Conservation (phyloP, 2,797 vertebrate species). For the Micropoecilia bifurca region DNA sequence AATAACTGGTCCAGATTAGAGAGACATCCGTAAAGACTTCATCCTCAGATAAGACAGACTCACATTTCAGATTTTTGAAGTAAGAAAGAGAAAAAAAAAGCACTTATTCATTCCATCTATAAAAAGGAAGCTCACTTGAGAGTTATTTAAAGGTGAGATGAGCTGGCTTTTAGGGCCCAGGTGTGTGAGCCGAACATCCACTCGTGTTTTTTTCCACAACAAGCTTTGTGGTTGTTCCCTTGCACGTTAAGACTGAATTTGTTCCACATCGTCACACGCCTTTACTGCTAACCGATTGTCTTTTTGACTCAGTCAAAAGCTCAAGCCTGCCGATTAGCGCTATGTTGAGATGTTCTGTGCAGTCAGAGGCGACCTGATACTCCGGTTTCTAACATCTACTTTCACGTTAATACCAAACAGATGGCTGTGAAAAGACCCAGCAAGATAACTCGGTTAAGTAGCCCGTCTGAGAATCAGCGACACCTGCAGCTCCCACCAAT, state of each 20-base stretch:
- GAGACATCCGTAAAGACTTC: conserved; percentile 11
- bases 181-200: conserved; percentile 10
- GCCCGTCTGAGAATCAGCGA: conserved; percentile 50
- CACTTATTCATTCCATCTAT: background rate
- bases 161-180: conserved; percentile 21
- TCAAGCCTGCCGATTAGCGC: conserved; percentile 21
- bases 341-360: conserved; percentile 24
- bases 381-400: conserved; percentile 26
- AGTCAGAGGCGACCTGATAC: conserved; percentile 43
- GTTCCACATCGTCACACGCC: conserved; percentile 16
- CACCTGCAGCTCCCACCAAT: conserved; percentile 64
- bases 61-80: background rate
- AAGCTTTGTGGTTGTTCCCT: conserved; percentile 21
- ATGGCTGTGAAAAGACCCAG: conserved; percentile 50
- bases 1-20: conserved; percentile 41
- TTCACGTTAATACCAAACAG: conserved; percentile 64
- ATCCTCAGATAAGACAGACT: background rate
- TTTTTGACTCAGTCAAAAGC: conserved; percentile 30
- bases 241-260: conserved; percentile 31
- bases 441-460: conserved; percentile 55
- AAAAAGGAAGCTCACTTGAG: conserved; percentile 26
- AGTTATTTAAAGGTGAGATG: conserved; percentile 22
- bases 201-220: conserved; percentile 11
- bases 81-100: background rate
- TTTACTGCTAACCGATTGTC: conserved; percentile 22